Conservation (phyloP, 2,113 vertebrate genomes). For the Pterocles gutturalis region DNA sequence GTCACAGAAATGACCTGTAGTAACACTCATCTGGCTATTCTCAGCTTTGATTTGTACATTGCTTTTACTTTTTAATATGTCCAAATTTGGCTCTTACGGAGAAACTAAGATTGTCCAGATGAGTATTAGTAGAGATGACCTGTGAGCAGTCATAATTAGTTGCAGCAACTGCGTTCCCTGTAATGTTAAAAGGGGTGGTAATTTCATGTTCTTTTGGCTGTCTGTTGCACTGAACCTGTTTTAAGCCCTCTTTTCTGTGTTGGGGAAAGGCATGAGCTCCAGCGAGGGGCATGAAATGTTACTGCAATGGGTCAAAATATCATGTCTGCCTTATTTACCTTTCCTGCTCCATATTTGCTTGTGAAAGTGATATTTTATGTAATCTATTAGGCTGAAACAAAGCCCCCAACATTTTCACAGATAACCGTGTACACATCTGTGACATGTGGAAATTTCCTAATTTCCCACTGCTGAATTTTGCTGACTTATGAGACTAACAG, state of each 20-base stretch:
- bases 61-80: neutral
- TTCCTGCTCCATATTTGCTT: neutral
- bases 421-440: neutral
- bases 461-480: neutral
- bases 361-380: neutral
- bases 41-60: neutral
- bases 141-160: neutral
- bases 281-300: accelerated
- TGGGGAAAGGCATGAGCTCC: neutral
- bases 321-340: neutral
- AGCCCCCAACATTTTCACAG: neutral
- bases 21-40: neutral
- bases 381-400: neutral
- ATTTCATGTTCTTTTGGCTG: neutral
- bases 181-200: neutral
- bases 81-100: neutral
- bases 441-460: neutral
- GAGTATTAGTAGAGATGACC: neutral
- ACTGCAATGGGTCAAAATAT: neutral
- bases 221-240: neutral
- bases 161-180: neutral
- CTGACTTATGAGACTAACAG: neutral
- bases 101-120: neutral
- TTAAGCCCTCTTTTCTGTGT: neutral
- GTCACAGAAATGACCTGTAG: neutral